These are phyloP conservation scores for Dexiosoma caninum DNA, from an alignment of 2,888 invertebrate genomes.

Conservation along the genomic window DNA sequence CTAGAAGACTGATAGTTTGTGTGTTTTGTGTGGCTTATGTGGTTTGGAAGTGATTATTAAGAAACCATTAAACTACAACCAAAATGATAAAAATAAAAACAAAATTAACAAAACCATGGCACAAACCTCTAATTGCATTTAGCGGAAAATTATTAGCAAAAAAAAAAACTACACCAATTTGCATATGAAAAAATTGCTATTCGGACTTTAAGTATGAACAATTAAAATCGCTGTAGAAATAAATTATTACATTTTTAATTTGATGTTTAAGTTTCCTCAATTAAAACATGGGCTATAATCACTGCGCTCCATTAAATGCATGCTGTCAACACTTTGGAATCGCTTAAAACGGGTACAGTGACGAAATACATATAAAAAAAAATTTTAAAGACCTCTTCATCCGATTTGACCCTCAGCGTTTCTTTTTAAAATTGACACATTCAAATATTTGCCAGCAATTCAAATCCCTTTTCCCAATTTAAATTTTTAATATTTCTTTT, in stretches of 20 bases:
- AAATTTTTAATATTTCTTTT: no score
- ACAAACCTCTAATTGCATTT: conserved; percentile 13
- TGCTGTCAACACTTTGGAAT: neutral
- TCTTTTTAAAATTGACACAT: conserved; percentile 29
- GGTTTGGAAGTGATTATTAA: neutral
- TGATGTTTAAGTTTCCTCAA: conserved; percentile 13
- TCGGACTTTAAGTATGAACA: neutral
- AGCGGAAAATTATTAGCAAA: neutral
- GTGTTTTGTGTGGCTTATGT: no score
- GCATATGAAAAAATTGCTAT: neutral
- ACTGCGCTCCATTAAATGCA: neutral
- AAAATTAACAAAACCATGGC: neutral
- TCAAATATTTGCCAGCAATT: conserved; percentile 37
- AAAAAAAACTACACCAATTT: neutral
- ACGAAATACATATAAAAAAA: neutral
- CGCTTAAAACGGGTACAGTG: no score
- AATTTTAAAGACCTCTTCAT: no score
- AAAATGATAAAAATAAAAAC: neutral
- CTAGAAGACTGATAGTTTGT: neutral
- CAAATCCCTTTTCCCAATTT: conserved; percentile 20
- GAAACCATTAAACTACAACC: conserved; percentile 23
- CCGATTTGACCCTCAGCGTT: neutral
- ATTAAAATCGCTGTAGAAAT: neutral
- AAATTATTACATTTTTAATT: neutral
- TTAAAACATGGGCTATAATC: neutral